Percentiles rank a stretch among this genome's conserved stretches.
Evolutionary conservation across 2,888 invertebrate genomes (phyloP).

Genomic region (Heliconius charithonia): DNA sequence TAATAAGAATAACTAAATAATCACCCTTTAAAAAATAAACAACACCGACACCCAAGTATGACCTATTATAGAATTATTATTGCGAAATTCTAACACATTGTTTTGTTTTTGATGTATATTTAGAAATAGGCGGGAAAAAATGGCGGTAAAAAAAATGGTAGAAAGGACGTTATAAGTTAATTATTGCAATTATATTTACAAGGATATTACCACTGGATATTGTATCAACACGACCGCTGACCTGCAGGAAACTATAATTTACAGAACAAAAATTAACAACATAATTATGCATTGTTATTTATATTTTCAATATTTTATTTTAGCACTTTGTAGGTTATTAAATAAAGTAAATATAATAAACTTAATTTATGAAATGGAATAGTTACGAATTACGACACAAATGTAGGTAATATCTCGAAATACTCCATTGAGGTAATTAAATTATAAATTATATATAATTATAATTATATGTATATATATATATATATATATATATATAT

Average conservation of each 20-base stretch:
- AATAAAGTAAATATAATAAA: too few relatives aligned
- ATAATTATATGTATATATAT: too few relatives aligned
- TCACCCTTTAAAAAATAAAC: slow-evolving; percentile 8
- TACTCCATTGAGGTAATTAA: too few relatives aligned
- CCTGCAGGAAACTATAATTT: not conserved
- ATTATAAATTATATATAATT: too few relatives aligned
- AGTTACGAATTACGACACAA: too few relatives aligned
- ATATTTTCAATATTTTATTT: not conserved
- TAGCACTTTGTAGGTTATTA: not conserved
- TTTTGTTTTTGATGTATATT: not conserved
- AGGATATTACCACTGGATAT: slow-evolving; percentile 28
- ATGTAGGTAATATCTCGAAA: too few relatives aligned
- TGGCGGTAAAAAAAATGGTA: not conserved
- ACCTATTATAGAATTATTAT: not conserved
- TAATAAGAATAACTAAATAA: not conserved
- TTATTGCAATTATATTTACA: slow-evolving; percentile 10
- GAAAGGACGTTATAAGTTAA: slow-evolving; percentile 12
- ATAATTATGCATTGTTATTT: not conserved
- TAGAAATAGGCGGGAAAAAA: slow-evolving; percentile 23
- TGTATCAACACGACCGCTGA: not conserved
- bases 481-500: too few relatives aligned
- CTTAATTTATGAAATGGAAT: too few relatives aligned
- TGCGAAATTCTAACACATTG: not conserved
- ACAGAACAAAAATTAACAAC: not conserved
- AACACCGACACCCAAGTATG: slow-evolving; percentile 27